Conservation (phyloP, 2,797 vertebrate genomes). For the Tapirus indicus region DNA sequence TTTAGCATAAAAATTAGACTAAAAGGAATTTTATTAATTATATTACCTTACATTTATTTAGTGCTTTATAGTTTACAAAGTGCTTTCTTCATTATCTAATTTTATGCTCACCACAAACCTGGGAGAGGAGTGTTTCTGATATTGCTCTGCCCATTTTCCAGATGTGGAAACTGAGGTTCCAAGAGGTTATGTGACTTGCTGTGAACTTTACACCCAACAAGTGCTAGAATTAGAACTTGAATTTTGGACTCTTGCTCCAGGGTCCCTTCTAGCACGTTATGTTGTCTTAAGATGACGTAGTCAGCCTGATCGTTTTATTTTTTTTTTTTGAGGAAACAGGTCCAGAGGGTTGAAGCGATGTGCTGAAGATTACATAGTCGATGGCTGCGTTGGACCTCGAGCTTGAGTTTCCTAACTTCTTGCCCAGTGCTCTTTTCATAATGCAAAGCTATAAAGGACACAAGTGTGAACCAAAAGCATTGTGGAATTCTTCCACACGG, state of each 20-base stretch:
- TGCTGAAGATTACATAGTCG: neutral
- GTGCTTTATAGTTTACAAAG: neutral
- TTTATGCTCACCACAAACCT: neutral
- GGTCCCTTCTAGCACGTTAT: neutral
- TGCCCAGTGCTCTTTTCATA: neutral
- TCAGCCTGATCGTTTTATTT: neutral
- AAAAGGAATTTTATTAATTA: neutral
- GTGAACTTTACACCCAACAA: neutral
- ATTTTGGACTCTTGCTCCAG: neutral
- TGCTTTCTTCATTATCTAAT: neutral
- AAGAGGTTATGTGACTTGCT: neutral
- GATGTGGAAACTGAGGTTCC: neutral
- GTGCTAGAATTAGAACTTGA: neutral
- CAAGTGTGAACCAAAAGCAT: neutral
- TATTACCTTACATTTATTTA: neutral
- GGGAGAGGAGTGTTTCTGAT: neutral
- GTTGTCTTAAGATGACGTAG: neutral
- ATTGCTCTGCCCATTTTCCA: neutral
- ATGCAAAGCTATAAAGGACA: neutral
- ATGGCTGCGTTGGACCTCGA: neutral
- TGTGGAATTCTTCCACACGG: neutral
- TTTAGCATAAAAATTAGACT: constrained; percentile 13
- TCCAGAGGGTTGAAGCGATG: neutral
- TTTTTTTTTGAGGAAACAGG: neutral
- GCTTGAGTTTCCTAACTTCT: neutral